phyloP scores from a whole-genome alignment of 2,113 vertebrate species.

The Istiophorus platypterus region DNA sequence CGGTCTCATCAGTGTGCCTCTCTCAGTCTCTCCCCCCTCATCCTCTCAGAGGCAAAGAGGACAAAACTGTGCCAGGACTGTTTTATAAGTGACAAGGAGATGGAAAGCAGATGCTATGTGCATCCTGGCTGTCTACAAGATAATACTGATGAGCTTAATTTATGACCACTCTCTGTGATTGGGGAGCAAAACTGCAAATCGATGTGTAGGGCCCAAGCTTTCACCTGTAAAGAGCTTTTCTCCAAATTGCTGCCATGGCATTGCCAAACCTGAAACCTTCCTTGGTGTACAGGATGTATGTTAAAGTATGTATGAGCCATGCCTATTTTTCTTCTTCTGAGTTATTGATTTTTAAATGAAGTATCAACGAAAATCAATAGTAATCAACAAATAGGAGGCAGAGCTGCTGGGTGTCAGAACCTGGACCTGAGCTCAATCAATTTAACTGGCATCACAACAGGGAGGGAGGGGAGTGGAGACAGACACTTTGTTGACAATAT shows the following conservation, averaged over 20 bases:
- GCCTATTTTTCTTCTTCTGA: constrained; percentile 91
- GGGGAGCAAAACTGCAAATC: constrained; percentile 93
- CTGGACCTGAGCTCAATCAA: constrained; percentile 86
- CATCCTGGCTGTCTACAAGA: constrained; percentile 88
- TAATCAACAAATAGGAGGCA: constrained; percentile 98
- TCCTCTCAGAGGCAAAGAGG: constrained; percentile 48
- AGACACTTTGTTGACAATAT: constrained; percentile 35
- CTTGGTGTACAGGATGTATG: constrained; percentile 87
- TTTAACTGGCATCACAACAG: constrained; percentile 89
- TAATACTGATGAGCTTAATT: constrained; percentile 96
- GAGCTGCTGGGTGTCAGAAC: constrained; percentile 87
- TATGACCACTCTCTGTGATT: constrained; percentile 99
- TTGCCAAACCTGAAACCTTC: constrained; percentile 90
- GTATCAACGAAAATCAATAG: constrained; percentile 99
- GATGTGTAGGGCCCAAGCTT: constrained; percentile 88
- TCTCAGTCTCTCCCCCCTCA: not conserved
- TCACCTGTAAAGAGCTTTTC: constrained; percentile 99
- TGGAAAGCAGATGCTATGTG: constrained; percentile 87
- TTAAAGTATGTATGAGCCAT: constrained; percentile 95
- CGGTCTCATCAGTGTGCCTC: not conserved
- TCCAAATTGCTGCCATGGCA: constrained; percentile 92
- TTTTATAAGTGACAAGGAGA: constrained; percentile 81
- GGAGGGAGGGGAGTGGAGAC: constrained; percentile 47
- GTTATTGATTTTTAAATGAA: constrained; percentile 99
- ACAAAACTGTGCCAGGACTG: constrained; percentile 61